Evolutionary conservation across 2,797 vertebrate genomes (phyloP).

Genomic region (Notolabrus celidotus): DNA sequence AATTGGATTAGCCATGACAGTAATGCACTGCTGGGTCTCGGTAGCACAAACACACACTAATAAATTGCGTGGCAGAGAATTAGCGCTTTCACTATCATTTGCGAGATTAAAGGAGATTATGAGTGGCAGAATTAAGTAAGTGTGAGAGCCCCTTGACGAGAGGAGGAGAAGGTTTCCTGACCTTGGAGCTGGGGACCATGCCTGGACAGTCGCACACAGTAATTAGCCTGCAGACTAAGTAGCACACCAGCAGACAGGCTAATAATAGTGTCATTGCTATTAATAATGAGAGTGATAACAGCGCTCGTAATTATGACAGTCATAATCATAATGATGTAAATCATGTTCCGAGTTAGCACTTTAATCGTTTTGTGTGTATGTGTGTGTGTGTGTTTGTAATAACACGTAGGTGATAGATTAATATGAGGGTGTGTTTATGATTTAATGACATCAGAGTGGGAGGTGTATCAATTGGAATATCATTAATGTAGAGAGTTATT

Average conservation of each 20-base stretch:
- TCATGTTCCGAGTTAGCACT: conserved; percentile 83
- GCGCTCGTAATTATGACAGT: conserved; percentile 81
- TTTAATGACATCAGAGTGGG: conserved; percentile 74
- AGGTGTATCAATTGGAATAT: conserved; percentile 63
- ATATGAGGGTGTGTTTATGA: conserved; percentile 74
- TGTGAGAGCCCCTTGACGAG: conserved; percentile 72
- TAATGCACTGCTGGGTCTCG: conserved; percentile 83
- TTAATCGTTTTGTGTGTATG: conserved; percentile 58
- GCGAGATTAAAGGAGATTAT: conserved; percentile 90
- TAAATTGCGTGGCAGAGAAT: conserved; percentile 89
- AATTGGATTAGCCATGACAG: conserved; percentile 92
- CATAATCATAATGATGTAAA: conserved; percentile 83
- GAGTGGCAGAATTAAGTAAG: conserved; percentile 87
- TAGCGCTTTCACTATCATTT: conserved; percentile 85
- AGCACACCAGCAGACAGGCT: conserved; percentile 65
- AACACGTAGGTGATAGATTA: conserved; percentile 75
- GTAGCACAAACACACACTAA: conserved; percentile 87
- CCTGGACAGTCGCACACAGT: conserved; percentile 69
- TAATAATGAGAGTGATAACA: conserved; percentile 83
- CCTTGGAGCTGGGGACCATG: conserved; percentile 68
- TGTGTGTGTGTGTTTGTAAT: conserved; percentile 49
- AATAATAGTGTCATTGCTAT: conserved; percentile 82
- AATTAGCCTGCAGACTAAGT: conserved; percentile 77
- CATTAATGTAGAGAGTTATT: conserved; percentile 61
- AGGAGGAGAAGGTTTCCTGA: conserved; percentile 71